A percentile compares a stretch with the other conserved stretches of the same genome.
Evolutionary conservation across 2,888 invertebrate species (phyloP).

Genomic region (Gasteruption jaculator): DNA sequence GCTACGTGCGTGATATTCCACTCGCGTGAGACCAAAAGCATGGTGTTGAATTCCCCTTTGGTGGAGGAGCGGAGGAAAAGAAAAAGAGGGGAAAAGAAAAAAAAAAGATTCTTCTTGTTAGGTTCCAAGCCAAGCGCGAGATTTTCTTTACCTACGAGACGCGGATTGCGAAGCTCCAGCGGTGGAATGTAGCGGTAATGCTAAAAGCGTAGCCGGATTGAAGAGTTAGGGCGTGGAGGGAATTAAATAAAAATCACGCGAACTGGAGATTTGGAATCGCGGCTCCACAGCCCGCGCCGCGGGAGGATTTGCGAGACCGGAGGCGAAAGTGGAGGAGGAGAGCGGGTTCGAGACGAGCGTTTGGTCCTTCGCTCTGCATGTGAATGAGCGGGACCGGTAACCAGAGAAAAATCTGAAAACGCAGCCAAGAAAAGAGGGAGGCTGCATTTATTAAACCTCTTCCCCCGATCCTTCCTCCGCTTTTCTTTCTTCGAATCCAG

Average conservation of each 20-base stretch:
- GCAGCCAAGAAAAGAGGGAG: conserved; percentile 38
- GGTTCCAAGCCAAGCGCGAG: no score
- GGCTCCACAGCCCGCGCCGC: not conserved
- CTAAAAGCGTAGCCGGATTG: no score
- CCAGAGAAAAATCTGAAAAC: conserved; percentile 5
- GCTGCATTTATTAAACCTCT: conserved; percentile 43
- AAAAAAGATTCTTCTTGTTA: no score
- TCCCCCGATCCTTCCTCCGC: conserved; percentile 14
- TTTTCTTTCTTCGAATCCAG: conserved; percentile 9
- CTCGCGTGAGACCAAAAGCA: no score
- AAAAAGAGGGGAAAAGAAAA: no score
- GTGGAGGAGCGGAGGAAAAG: no score
- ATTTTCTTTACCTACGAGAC: not conserved
- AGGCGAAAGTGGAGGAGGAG: conserved; percentile 24
- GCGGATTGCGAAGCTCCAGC: conserved; percentile 10
- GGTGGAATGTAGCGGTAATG: no score
- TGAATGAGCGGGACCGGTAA: conserved; percentile 27
- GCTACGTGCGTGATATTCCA: no score
- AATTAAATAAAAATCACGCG: conserved; percentile 36
- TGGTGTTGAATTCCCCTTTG: no score
- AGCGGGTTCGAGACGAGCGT: conserved; percentile 25
- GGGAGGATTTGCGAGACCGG: conserved; percentile 11
- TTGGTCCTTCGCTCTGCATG: conserved; percentile 33
- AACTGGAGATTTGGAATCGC: conserved; percentile 26
- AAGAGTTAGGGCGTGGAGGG: no score